phyloP scores from a whole-genome alignment of 2,797 vertebrate genomes.

The Sebastes dallii region DNA sequence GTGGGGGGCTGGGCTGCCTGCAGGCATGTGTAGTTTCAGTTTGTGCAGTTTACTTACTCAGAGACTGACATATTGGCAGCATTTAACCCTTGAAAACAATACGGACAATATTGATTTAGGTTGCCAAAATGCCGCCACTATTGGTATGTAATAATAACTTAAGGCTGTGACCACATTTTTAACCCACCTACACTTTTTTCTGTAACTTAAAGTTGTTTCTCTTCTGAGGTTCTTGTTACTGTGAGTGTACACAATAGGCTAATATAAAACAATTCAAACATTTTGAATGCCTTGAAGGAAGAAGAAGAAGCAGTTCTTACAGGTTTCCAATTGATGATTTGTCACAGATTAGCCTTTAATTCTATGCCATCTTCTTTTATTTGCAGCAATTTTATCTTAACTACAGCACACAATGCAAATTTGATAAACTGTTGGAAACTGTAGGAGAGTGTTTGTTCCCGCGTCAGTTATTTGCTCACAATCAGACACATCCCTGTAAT shows the following conservation, averaged over 20 bases:
- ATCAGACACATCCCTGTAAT: background rate
- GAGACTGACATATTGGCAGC: background rate
- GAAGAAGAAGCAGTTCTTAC: background rate
- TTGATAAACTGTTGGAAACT: background rate
- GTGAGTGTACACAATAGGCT: background rate
- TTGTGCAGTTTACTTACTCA: slow-evolving; percentile 22
- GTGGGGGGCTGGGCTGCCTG: slow-evolving; percentile 49
- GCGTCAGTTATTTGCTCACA: background rate
- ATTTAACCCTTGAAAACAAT: background rate
- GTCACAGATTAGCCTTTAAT: background rate
- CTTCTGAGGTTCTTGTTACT: background rate
- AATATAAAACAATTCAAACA: background rate
- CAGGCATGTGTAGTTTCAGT: slow-evolving; percentile 28
- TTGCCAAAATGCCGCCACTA: background rate
- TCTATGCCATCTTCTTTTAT: background rate
- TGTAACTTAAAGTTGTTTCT: no score
- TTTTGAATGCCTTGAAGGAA: background rate
- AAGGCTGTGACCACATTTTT: background rate
- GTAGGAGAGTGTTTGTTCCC: background rate
- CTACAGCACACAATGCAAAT: background rate
- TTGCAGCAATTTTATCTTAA: background rate
- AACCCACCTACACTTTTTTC: background rate
- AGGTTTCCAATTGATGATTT: background rate
- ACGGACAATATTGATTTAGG: background rate
- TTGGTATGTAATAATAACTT: background rate